Conservation (phyloP, 1,140 invertebrate genomes). For the Megalonaias nervosa region DNA sequence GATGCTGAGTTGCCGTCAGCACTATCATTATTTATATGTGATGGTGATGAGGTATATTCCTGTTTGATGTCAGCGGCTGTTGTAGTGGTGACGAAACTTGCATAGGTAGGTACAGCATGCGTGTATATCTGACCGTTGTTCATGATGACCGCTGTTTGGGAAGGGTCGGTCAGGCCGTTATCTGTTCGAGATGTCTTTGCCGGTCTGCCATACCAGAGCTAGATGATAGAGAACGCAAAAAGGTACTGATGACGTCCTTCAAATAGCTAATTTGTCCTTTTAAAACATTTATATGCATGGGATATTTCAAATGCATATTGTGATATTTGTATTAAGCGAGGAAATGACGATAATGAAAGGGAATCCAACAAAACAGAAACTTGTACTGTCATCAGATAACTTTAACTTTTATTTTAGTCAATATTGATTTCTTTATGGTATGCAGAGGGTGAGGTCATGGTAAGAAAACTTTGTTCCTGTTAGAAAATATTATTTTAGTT, state of each 20-base stretch:
- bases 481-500: too few species aligned
- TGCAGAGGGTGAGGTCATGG: too few species aligned
- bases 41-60: constrained; percentile 29
- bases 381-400: too few species aligned
- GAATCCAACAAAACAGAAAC: too few species aligned
- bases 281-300: too few species aligned
- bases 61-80: constrained; percentile 23
- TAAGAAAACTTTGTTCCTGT: too few species aligned
- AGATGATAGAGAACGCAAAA: neutral
- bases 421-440: too few species aligned
- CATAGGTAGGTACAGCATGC: constrained; percentile 25
- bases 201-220: constrained; percentile 26
- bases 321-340: too few species aligned
- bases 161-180: constrained; percentile 26
- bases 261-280: too few species aligned
- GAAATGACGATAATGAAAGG: too few species aligned
- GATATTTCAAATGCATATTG: too few species aligned
- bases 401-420: too few species aligned
- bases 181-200: constrained; percentile 24
- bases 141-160: constrained; percentile 23
- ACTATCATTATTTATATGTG: constrained; percentile 19
- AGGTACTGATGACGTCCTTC: neutral
- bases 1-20: neutral
- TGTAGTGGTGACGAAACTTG: constrained; percentile 11
- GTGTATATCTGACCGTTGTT: constrained; percentile 28